Evolutionary conservation across 1,140 invertebrate species (phyloP), one percentile per base, ranked within the genome.

Genomic region (Whitmania pigra): DNA sequence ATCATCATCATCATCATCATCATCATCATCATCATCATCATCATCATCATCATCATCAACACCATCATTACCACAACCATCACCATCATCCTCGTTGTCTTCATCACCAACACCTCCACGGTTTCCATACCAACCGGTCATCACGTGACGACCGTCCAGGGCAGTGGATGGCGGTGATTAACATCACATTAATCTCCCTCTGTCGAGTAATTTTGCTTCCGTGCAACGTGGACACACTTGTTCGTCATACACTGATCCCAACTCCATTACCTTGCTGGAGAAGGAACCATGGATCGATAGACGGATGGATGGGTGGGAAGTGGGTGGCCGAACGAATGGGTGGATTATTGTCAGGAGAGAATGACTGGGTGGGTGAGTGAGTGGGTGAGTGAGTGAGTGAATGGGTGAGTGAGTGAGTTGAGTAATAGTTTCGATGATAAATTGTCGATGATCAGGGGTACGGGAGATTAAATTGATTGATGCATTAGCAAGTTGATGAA

Each of bases 11-110:
- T 71, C 69, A 55, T 73, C 54, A 5, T 72, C 67, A 43, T 11
- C 72, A 53, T 57, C 71, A 36, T 18, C 71, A 53, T 68, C 69
- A 73, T 53, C 69, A 79, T 73, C 78, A 82, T 69, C 74, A 84
- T 75, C 85, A 83, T 22, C 82, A 82, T 11, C 81, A 84, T 72
- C 85, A 63, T 63, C 29, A 63, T 63, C 57, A 63, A 11, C 57
- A 63, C 22, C 29, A 63, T 63, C 29, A 63, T 63, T 66, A 76
- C 0, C 75, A 63, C 22, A 6, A 63, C 15, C 43, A 17, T 49
- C 43, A 49, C 9, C 43, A 49, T 49, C 43, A 49, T 11, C 43
- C 5, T 49, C 43, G 13, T 49, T 13, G 9, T 49, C 43, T 7
- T 49, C 43, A 49, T 49, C 43, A 49, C 13, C 43, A 49, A 15